Base-by-base conservation (phyloP, 2,797 vertebrate genomes). In the Gallinago solitaria region DNA sequence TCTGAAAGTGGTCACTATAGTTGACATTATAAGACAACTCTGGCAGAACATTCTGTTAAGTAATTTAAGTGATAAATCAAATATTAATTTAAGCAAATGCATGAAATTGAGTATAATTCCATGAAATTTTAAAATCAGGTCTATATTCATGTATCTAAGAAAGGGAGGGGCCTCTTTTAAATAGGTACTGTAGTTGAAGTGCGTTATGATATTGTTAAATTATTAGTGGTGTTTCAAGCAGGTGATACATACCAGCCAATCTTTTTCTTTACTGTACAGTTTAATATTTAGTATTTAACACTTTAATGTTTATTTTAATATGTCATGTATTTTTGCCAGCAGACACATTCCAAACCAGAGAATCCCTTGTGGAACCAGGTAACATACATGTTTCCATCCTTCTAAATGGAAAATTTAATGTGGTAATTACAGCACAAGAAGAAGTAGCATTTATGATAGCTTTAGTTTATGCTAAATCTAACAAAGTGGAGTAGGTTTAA, bases 361-460 rank as follows among this genome's bases (percentile, higher is more conserved):
- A 97, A 97, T 69, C 90, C 91, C 32, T 80, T 95, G 9, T 97
- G 95, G 97, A 97, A 96, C 60, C 96, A 97, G 25, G 74, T 97
- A 41, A 97, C 41, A 3, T 96, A 80, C 48, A 67, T 92, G 89
- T 95, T 94, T 91, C 87, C 30, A 41, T 90, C 27, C 74, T 97
- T 87, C 91, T 91, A 78, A 93, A 69, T 5, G 86, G 91, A 69
- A 57, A 96, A 64, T 79, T 96, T 43, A 90, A 93, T 57, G 68
- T 54, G 65, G 69, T 93, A 77, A 87, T 59, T 82, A 54, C 35
- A 47, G 24, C 54, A 63, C 9, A 43, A 48, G 33, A 56, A 80
- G 16, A 80, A 60, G 48, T 20, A 41, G 15, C 12, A 56, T 21
- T 70, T 45, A 6, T 30, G 24, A 11, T 14, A 35, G 16, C 24